Evolutionary conservation across 2,888 invertebrate species (phyloP), one percentile per base, ranked within the genome.

Genomic region (Aporophyla nigra): DNA sequence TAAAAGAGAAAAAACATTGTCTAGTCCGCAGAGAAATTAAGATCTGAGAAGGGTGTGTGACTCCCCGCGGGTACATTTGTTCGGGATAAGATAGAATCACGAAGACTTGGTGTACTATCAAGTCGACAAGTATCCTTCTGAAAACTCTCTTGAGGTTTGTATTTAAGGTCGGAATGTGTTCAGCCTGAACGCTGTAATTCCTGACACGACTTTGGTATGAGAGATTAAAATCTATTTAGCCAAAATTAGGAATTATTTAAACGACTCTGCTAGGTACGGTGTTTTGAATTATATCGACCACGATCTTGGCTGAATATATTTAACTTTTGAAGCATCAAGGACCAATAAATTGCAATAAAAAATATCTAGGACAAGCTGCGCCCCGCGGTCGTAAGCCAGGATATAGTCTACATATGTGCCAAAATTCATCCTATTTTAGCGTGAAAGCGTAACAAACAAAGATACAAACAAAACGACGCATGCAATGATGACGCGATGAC

Each of bases 11-110:
- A 67, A 43, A 76, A 79, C n/a, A 46, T 16, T 59, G 62, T 80
- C 68, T 72, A 59, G 53, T 78, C 86, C 86, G 63, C 70, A 51
- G 84, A 84, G 80, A 86, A 86, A 82, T 86, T 84, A 88, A 86
- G 76, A 74, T 81, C 75, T 63, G 74, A 43, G 49, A 53, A 59
- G 51, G 71, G 68, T 58, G 71, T 76, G 73, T 56, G 75, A 27
- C n/a, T 77, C 80, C 68, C 78, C 4, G 51, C 9, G 75, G 76
- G 46, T 21, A 78, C 71, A 86, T 82, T 78, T 58, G 53, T 24
- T 67, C 78, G 16, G n/a, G 82, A 84, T 80, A 84, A 71, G 46
- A 63, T 54, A 67, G 69, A 70, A 62, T 51, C 49, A 27, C 59
- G 58, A 40, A 76, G 59, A 62, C 24, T n/a, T n/a, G 43, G 21